These are phyloP conservation scores for Noctua janthina DNA, from an alignment of 2,888 invertebrate genomes.

Conservation along the genomic window DNA sequence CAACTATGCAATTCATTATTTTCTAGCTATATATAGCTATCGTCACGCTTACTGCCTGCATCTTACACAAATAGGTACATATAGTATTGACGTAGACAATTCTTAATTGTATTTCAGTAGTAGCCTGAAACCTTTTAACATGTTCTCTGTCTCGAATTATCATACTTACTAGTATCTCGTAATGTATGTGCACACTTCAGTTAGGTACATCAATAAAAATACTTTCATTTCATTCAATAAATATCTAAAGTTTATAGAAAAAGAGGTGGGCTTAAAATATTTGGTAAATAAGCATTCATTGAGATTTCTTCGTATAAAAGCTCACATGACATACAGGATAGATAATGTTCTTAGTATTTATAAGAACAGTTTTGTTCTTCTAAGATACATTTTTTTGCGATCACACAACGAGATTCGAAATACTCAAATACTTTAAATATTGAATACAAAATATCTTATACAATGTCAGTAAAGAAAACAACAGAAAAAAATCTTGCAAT, in stretches of 20 bases:
- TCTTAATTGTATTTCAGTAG: background rate
- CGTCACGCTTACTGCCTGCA: background rate
- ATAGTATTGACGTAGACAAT: conserved; percentile 2
- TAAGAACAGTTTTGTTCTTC: background rate
- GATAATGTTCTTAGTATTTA: background rate
- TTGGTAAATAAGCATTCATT: conserved; percentile 7
- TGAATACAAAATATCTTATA: background rate
- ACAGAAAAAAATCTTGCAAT: background rate
- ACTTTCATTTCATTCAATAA: background rate
- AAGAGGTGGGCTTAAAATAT: conserved; percentile 3
- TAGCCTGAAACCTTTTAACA: conserved; percentile 6
- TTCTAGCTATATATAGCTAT: background rate
- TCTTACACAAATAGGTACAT: background rate
- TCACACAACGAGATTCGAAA: background rate
- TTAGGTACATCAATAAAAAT: background rate
- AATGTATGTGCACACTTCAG: background rate
- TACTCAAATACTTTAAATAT: background rate
- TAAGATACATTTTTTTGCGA: background rate
- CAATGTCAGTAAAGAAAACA: background rate
- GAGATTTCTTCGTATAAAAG: background rate
- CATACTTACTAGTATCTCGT: background rate
- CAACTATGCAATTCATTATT: background rate
- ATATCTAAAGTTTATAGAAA: background rate
- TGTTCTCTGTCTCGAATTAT: background rate
- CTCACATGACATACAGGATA: background rate